phyloP scores from a whole-genome alignment of 23 tunicate species.

The Trididemnum miniatum region DNA sequence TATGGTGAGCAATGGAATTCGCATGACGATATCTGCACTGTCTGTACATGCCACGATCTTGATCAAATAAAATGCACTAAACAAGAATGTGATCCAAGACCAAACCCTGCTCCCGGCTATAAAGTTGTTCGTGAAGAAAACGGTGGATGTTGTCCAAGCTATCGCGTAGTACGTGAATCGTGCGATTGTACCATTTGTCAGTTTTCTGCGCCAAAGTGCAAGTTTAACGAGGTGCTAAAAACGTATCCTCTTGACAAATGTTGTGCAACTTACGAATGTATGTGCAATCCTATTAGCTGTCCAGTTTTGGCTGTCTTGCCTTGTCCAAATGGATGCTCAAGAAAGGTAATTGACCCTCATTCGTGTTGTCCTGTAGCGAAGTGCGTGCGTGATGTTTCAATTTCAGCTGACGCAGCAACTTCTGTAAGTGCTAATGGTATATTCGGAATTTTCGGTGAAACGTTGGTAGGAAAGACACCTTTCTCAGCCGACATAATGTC shows the following conservation, averaged over 20 bases:
- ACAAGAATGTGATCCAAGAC: slow-evolving; percentile 41
- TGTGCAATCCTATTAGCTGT: slow-evolving; percentile 51
- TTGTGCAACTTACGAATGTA: slow-evolving; percentile 80
- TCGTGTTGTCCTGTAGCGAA: slow-evolving; percentile 71
- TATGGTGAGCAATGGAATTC: slow-evolving; percentile 74
- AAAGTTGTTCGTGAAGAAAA: slow-evolving; percentile 36
- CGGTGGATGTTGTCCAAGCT: slow-evolving; percentile 59
- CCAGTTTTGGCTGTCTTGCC: slow-evolving; percentile 22
- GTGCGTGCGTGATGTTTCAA: slow-evolving; percentile 21
- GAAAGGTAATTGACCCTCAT: slow-evolving; percentile 52
- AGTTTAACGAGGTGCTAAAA: slow-evolving; percentile 43
- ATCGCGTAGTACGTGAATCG: slow-evolving; percentile 43
- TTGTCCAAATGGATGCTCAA: slow-evolving; percentile 52
- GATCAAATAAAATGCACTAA: slow-evolving; percentile 22
- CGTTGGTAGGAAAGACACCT: neutral
- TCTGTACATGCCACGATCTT: slow-evolving; percentile 53
- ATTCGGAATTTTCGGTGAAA: slow-evolving; percentile 26
- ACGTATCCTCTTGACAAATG: slow-evolving; percentile 67
- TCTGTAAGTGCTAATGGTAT: slow-evolving; percentile 4
- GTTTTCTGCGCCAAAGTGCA: slow-evolving; percentile 56
- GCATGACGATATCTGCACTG: slow-evolving; percentile 38
- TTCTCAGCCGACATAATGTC: neutral
- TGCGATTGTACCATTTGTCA: slow-evolving; percentile 56
- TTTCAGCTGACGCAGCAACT: slow-evolving; percentile 29
- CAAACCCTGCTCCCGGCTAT: slow-evolving; percentile 34